phyloP scores from a whole-genome alignment of 2,888 invertebrate genomes.

The Chaetogeoica ovagalla region DNA sequence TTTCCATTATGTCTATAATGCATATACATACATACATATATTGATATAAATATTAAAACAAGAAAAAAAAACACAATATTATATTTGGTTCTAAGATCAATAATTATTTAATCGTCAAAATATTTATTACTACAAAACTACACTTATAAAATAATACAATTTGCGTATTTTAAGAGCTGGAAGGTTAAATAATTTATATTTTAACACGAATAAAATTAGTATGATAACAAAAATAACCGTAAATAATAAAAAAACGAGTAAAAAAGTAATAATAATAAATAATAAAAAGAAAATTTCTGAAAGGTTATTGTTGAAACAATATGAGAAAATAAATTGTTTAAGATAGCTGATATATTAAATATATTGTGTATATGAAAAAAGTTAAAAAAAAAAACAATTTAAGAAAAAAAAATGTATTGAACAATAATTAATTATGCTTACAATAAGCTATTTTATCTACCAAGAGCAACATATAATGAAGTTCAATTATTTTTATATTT shows the following conservation, averaged over 20 bases:
- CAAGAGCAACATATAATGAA: not conserved
- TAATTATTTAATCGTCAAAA: slow-evolving; percentile 33
- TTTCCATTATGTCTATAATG: no score
- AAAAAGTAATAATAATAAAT: not conserved
- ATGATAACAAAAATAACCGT: slow-evolving; percentile 30
- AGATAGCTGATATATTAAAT: not conserved
- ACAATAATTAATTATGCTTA: slow-evolving; percentile 2
- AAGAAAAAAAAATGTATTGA: not conserved
- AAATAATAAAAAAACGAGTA: slow-evolving; percentile 37
- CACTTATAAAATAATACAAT: slow-evolving; percentile 23
- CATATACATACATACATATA: no score
- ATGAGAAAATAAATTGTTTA: not conserved
- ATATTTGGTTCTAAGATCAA: slow-evolving; percentile 39
- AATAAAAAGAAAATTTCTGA: slow-evolving; percentile 7
- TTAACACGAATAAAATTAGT: slow-evolving; percentile 30
- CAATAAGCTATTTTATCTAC: slow-evolving; percentile 23
- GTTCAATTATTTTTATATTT: slow-evolving; percentile 2
- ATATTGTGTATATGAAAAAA: not conserved
- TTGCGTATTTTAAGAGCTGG: slow-evolving; percentile 36
- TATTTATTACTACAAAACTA: slow-evolving; percentile 32
- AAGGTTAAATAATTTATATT: slow-evolving; percentile 32
- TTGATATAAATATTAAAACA: no score
- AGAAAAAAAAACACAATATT: not conserved
- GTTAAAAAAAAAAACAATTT: slow-evolving; percentile 1
- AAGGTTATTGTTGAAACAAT: not conserved